Percentiles rank a stretch among this genome's conserved stretches.
phyloP scores from a whole-genome alignment of 2,888 invertebrate species.

The Neocrepidodera transversa region DNA sequence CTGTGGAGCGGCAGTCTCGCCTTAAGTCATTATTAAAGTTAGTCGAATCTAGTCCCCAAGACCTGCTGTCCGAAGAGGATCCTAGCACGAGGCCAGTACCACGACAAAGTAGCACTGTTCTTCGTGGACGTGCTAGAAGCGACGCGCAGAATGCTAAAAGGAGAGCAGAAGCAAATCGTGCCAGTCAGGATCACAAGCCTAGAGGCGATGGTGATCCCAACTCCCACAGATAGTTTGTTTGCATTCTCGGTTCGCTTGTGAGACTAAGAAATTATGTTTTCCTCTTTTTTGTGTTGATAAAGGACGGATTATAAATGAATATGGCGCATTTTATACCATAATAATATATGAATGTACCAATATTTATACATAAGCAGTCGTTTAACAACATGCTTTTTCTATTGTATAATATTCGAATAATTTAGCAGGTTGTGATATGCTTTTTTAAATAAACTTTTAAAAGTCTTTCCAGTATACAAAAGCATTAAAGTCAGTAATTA shows the following conservation, averaged over 20 bases:
- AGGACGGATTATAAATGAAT: not conserved
- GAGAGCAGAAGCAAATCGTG: slow-evolving; percentile 55
- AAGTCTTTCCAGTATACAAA: no score
- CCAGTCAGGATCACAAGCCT: slow-evolving; percentile 35
- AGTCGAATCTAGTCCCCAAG: slow-evolving; percentile 36
- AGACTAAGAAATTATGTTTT: slow-evolving; percentile 11
- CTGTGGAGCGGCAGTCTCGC: not conserved
- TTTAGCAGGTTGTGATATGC: no score
- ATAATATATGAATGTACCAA: no score
- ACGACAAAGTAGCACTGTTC: slow-evolving; percentile 45
- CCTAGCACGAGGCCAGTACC: slow-evolving; percentile 29
- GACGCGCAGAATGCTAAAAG: slow-evolving; percentile 55
- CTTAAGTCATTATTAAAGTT: slow-evolving; percentile 34
- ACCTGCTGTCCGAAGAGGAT: slow-evolving; percentile 31
- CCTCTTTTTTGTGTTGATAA: not conserved
- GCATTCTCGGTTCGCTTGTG: slow-evolving; percentile 7
- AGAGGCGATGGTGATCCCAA: slow-evolving; percentile 16
- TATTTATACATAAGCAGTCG: not conserved
- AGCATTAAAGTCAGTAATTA: no score
- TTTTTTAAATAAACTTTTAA: no score
- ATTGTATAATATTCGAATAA: not conserved
- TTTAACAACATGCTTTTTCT: not conserved
- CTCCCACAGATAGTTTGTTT: slow-evolving; percentile 10
- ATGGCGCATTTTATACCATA: no score
- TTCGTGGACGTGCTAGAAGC: slow-evolving; percentile 55